Evolutionary conservation across 2,888 invertebrate genomes (phyloP), one percentile per base, ranked within the genome.

Genomic region (Lasioglossum leucozonium): DNA sequence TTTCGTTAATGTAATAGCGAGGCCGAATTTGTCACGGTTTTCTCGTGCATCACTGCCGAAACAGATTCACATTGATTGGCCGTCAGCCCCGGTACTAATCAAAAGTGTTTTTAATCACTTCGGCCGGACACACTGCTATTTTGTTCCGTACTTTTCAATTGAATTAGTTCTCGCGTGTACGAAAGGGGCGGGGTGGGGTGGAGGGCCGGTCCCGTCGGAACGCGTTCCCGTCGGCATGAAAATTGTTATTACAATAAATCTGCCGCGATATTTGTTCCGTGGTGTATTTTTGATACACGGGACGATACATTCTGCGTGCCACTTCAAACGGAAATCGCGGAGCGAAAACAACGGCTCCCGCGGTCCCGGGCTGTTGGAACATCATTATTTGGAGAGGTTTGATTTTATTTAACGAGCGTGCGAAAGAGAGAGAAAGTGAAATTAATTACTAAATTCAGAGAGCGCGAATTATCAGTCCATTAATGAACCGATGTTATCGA

Each of bases 211-310:
- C 30, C 16, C n/a, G 58, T 2, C 37, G 18, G 51, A 55, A 55
- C 65, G 47, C 37, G 26, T 75, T 75, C 44, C 44, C 13, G 40
- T 40, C 81, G 18, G 37, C 5, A 6, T 40, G 58, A 34, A 85
- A 85, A 80, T 85, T 84, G 73, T 81, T 85, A 78, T 65, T 85
- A 75, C 77, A n/a, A 74, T 81, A 81, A 85, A 77, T 85, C 65
- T 77, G 65, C 30, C 72, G 44, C 44, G 69, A 42, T 55, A n/a
- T 69, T 77, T 77, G 67, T 77, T 83, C 16, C 11, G 34, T 51
- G 71, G 69, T 18, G 30, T 37, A 44, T 73, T 83, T 82, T 77
- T 62, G 77, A 42, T 51, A 26, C 47, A 10, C 42, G 34, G 40
- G n/a, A 72, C 55, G 84, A 84, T 77, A 34, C 74, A 65, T 65